A percentile compares a stretch with the other conserved stretches of the same genome.
These are phyloP conservation scores for Lasioglossum baleicum DNA, from an alignment of 1,140 invertebrate genomes.

Conservation along the genomic window DNA sequence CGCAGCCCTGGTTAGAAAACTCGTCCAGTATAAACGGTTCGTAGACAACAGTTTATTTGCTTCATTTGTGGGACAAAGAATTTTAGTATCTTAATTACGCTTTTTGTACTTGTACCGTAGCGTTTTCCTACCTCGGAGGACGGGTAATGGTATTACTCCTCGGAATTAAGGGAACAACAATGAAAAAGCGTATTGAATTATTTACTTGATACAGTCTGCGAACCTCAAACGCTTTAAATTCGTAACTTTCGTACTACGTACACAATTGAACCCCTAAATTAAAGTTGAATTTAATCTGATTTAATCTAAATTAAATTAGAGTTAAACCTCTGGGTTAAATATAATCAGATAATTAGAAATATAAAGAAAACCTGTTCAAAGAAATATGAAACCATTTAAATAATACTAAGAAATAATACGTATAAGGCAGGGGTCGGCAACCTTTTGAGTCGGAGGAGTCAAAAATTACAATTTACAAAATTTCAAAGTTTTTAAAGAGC, in stretches of 20 bases:
- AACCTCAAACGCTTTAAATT: not conserved
- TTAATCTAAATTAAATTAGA: not conserved
- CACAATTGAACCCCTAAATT: too few species aligned
- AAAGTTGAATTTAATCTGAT: not conserved
- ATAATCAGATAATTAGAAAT: too few species aligned
- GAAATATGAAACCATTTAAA: too few species aligned
- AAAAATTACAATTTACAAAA: too few species aligned
- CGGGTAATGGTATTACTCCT: not conserved
- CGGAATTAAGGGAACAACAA: not conserved
- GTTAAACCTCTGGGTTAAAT: too few species aligned
- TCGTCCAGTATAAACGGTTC: too few species aligned
- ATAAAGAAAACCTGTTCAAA: too few species aligned
- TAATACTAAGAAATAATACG: too few species aligned
- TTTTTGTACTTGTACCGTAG: not conserved
- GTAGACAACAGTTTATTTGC: not conserved
- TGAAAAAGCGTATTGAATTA: not conserved
- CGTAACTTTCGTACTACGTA: not conserved
- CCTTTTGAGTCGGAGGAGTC: too few species aligned
- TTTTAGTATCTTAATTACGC: not conserved
- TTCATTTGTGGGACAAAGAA: slow-evolving; percentile 6
- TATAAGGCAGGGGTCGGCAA: too few species aligned
- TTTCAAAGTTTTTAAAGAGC: too few species aligned
- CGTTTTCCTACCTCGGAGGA: not conserved
- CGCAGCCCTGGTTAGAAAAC: too few species aligned
- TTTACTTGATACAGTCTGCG: not conserved